phyloP scores from a whole-genome alignment of 2,888 invertebrate species.

The Drosophila longiperda region DNA sequence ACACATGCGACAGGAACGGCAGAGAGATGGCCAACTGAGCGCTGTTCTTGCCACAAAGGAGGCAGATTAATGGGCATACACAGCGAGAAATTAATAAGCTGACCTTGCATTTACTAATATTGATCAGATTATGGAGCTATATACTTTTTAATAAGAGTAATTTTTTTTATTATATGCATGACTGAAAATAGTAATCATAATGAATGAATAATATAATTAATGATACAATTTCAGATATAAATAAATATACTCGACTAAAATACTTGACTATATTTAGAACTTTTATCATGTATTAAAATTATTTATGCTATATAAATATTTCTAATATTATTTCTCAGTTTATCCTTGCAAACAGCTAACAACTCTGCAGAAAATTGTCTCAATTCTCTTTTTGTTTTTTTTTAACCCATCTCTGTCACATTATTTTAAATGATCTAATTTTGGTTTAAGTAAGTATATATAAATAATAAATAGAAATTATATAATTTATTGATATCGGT shows the following conservation, averaged over 20 bases:
- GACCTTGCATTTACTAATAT: too few species aligned
- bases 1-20: slow-evolving; percentile 36
- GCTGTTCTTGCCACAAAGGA: neutral
- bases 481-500: too few species aligned
- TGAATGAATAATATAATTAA: neutral
- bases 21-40: neutral
- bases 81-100: neutral
- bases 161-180: neutral
- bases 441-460: too few species aligned
- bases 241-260: neutral
- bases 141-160: neutral
- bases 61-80: neutral
- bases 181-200: too few species aligned
- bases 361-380: neutral
- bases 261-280: neutral
- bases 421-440: neutral
- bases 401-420: neutral
- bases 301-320: neutral
- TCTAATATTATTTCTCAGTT: neutral
- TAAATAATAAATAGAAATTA: too few species aligned
- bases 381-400: neutral
- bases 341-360: neutral
- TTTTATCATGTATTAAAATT: neutral
- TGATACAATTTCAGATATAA: neutral
- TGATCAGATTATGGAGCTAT: neutral